Base-by-base conservation (phyloP, 2,113 vertebrate genomes). In the Crocuta crocuta region DNA sequence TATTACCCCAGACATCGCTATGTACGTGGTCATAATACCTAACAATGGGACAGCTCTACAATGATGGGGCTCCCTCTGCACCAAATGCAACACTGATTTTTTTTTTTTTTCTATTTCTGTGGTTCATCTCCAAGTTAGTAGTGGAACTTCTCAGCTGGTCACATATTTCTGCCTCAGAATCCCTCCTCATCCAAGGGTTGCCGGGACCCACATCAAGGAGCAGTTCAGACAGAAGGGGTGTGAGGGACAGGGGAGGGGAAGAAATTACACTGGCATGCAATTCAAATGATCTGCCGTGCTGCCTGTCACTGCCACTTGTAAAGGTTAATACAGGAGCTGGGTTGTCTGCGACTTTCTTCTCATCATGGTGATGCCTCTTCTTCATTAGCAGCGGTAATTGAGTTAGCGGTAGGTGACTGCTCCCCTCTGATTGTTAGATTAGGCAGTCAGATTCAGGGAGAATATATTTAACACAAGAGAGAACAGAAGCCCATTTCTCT, bases 371-470 rank as follows among this genome's bases (percentile, higher is more conserved):
- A 35, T 82, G 93, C 82, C 81, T 97, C 66, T 86, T 95, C 95
- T 94, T 97, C 85, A 96, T 98, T 94, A 98, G 93, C 97, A 90
- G 90, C 0, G 10, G 95, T 98, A 98, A 98, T 17, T 94, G 94
- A 97, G 95, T 97, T 97, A 98, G 97, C 97, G 10, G 0, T 86
- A 97, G 96, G 97, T 97, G 96, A 97, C 82, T 82, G 53, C 82
- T 97, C 95, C 35, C 85, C 91, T 94, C 87, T 88, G 91, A 93
- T 66, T 73, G 93, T 84, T 81, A 96, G 94, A 97, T 1, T 85
- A 93, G 97, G 48, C 85, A 91, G 78, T 96, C 55, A 87, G 91
- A 97, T 98, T 95, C 97, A 96, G 13, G 81, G 68, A 58, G 83
- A 83, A 87, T 80, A 88, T 92, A 96, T 96, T 96, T 96, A 97